Evolutionary conservation across 2,888 invertebrate genomes (phyloP), one percentile per base, ranked within the genome.

Genomic region (Diaprepes abbreviatus): DNA sequence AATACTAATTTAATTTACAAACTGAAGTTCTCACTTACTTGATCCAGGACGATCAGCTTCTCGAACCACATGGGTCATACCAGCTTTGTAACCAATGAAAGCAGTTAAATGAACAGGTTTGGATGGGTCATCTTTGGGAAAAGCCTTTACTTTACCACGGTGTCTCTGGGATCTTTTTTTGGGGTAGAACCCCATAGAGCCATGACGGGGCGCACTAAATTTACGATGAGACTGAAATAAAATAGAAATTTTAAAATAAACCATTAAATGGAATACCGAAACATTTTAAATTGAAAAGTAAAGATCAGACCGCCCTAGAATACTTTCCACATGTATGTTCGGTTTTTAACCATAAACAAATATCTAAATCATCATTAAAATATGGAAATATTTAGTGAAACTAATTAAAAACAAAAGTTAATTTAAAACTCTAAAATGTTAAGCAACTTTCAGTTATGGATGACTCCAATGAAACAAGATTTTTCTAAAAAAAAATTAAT

Each of bases 141-240:
- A 99, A 64, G 98, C 96, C 95, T 99, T 99, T 75, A 97, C 96
- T 87, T 98, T 98, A 80, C 99, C 99, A 87, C 98, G 94, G 88
- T 97, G 97, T 83, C 97, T 93, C 77, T 91, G 91, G 77, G 96
- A 93, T 78, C 99, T 91, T 87, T 99, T 99, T 88, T 98, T 98
- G 82, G 99, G 99, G 87, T 98, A 94, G 90, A 99, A 99, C 79
- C 98, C 98, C 95, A 99, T 97, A 65, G 98, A 98, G 81, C 99
- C 99, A 91, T 99, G 99, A 79, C 99, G 95, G 79, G 99, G 99
- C 45, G 98, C 98, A 83, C 97, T 98, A 87, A 99, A 99, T 86
- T 99, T 99, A 84, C 99, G 92, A 88, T 99, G 99, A 87, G 98
- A 98, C 99, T 98, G 85, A 74, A 91, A 87, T 2, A 62, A 58